phyloP scores from a whole-genome alignment of 2,797 vertebrate species.

The Acanthurus tractus region DNA sequence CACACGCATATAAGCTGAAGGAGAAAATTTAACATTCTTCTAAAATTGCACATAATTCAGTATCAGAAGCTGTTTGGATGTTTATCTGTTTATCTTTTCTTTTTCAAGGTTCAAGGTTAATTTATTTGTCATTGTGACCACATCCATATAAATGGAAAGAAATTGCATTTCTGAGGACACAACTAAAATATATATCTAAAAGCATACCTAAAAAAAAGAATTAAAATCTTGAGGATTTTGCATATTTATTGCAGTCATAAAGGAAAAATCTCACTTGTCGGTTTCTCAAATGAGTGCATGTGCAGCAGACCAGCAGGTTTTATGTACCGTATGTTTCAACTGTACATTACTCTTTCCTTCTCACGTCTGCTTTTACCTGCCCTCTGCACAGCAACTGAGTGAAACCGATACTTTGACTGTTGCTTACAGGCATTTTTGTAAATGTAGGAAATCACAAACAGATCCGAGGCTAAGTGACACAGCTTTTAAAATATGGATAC shows the following conservation, averaged over 20 bases:
- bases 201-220: no score
- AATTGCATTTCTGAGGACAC: no score
- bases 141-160: no score
- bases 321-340: conserved; percentile 1
- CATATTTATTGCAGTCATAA: neutral
- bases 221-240: no score
- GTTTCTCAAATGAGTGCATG: conserved; percentile 19
- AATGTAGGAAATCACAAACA: conserved; percentile 15
- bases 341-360: neutral
- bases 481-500: neutral
- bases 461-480: neutral
- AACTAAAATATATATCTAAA: no score
- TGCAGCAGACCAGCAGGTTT: conserved; percentile 21
- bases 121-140: no score
- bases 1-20: no score
- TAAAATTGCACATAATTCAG: no score
- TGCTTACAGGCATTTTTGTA: conserved; percentile 2
- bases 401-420: neutral
- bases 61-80: no score
- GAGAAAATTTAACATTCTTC: no score
- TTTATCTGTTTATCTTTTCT: no score
- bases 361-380: conserved; percentile 14
- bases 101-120: no score
- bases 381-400: conserved; percentile 1
- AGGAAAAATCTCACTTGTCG: conserved; percentile 9